Evolutionary conservation across 2,888 invertebrate species (phyloP), one percentile per base, ranked within the genome.

Genomic region (Drosophila antonietae): DNA sequence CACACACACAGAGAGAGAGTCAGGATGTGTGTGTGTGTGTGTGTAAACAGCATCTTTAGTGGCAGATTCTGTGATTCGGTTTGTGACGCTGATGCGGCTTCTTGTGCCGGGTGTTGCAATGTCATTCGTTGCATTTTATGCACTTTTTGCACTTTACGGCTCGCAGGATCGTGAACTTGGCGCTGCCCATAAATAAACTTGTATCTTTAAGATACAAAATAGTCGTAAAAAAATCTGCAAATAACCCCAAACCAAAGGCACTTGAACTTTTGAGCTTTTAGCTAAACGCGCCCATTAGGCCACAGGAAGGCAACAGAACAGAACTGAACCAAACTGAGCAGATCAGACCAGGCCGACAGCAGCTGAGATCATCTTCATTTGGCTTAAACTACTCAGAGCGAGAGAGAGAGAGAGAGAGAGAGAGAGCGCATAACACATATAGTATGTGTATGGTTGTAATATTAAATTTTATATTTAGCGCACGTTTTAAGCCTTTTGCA

Each of bases 401-500:
- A 12, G 7, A 35, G 7, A 12, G 0, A 10, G 7, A 35, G 31
- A 33, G 18, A 12, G 10, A 33, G 49, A n/a, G 31, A n/a, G 33
- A 33, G 37, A 37, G 8, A 20, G 37, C 15, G n/a, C 10, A 41
- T 41, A 18, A 64, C 58, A 51, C 65, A 73, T 61, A 78, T 75
- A 75, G 73, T 64, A 69, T 37, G 52, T 37, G 52, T 53, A 15
- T 37, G 51, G 77, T 58, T 62, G 81, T 58, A 78, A 88, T 86
- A 83, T 86, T 88, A 83, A 88, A 83, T 83, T 83, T 88, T 87
- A 83, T 83, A 88, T 83, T 88, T 81, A 78, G 81, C 81, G 84
- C 83, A 83, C 83, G 83, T 78, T 88, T 86, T 64, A 60, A 53
- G 62, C 46, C 64, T 73, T 83, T 83, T 81, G 84, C 83, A 83